Base-by-base conservation (phyloP, 2,888 invertebrate species). In the Trisateles emortualis region DNA sequence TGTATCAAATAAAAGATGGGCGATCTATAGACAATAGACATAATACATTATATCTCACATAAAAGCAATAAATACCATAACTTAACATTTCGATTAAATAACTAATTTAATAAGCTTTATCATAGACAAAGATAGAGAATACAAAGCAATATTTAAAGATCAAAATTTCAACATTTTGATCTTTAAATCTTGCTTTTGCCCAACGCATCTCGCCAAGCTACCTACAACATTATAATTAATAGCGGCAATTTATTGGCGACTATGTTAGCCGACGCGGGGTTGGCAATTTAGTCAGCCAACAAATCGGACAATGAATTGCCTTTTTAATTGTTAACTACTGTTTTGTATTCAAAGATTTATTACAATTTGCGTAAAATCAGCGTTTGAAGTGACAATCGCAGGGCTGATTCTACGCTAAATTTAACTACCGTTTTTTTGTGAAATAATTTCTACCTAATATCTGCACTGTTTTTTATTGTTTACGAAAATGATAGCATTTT, bases 401-500 rank as follows among this genome's bases (percentile, higher is more conserved):
- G 8, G 9, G 26, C 9, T 8, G 9, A 26, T 3, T 26, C 9
- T 26, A 26, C 26, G 1, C 8, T 26, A 26, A 8, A 26, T 26
- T 3, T 13, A 32, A 11, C 11, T 11, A 10, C n/a, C 29, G 2
- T 29, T 8, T 29, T 19, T 19, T 38, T 38, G 19, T n/a, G 19
- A 17, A 19, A n/a, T n/a, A 19, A 19, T 38, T 16, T 16, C 16
- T 35, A 35, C 10, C 35, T 38, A 38, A 38, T 35, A 2, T 9
- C 38, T 53, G 53, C 59, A 53, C 41, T 56, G 39, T 11, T 16
- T 17, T 43, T 8, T 36, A 46, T 32, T 43, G 54, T 44, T 44
- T 54, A 61, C 16, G 35, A 56, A 60, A 55, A 55, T 54, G 9
- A 62, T 51, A 50, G 10, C 32, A 32, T 43, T 33, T 9, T 54